Evolutionary conservation across 1,140 invertebrate species (phyloP).

Genomic region (Lithobius niger): DNA sequence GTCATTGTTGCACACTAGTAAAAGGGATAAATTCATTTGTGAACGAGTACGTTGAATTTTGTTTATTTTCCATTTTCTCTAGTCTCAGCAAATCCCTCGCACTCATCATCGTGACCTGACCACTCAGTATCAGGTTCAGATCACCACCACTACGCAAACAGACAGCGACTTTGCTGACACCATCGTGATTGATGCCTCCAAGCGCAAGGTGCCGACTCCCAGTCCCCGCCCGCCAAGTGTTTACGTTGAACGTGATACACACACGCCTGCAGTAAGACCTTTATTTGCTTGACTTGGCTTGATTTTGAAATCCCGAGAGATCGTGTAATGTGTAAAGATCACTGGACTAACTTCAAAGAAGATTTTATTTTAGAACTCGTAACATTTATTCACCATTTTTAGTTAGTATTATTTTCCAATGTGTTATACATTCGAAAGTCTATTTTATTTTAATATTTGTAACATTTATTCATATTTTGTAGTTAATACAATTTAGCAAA

Average conservation of each 20-base stretch:
- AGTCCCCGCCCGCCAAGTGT: not conserved
- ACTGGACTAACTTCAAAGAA: too few relatives aligned
- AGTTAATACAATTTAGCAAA: too few relatives aligned
- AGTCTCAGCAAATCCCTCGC: slow-evolving; percentile 11
- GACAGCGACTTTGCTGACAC: slow-evolving; percentile 1
- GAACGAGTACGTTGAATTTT: not conserved
- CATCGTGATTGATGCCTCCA: not conserved
- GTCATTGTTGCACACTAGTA: not conserved
- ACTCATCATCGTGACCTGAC: slow-evolving; percentile 6
- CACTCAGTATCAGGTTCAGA: not conserved
- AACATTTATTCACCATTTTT: too few relatives aligned
- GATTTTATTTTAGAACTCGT: too few relatives aligned
- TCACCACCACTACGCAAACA: not conserved
- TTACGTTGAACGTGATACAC: slow-evolving; percentile 6
- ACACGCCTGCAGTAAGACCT: not conserved
- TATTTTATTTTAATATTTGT: too few relatives aligned
- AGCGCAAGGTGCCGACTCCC: slow-evolving; percentile 1
- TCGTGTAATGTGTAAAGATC: too few relatives aligned
- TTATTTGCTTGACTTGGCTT: not conserved
- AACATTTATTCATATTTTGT: too few relatives aligned
- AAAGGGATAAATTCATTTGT: not conserved
- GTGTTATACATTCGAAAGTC: too few relatives aligned
- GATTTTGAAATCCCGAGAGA: too few relatives aligned
- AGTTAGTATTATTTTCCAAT: not conserved
- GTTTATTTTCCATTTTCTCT: not conserved